Conservation (phyloP, 1,140 invertebrate species). For the Saccostrea echinata region DNA sequence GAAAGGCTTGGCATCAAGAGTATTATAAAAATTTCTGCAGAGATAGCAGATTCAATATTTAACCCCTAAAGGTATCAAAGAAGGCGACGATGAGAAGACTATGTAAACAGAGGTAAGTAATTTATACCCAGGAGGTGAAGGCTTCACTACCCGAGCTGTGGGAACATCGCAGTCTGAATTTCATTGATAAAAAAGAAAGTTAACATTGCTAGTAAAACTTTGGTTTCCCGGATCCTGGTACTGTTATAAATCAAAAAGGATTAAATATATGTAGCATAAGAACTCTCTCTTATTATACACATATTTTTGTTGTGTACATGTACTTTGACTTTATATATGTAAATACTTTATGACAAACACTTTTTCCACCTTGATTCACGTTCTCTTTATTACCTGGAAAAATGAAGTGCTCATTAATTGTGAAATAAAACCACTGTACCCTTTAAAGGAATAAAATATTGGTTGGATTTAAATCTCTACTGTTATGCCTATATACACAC, state of each 20-base stretch:
- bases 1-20: conserved; percentile 24
- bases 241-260: background rate
- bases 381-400: background rate
- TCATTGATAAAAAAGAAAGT: conserved; percentile 36
- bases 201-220: conserved; percentile 22
- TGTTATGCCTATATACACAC: background rate
- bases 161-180: background rate
- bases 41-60: conserved; percentile 32
- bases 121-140: background rate
- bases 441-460: background rate
- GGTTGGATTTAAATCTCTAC: background rate
- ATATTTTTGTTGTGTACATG: background rate
- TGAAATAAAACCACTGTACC: background rate
- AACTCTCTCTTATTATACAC: background rate
- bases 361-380: background rate
- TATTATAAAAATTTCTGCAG: conserved; percentile 28
- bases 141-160: background rate
- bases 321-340: too few relatives aligned
- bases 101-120: conserved; percentile 16
- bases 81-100: background rate
- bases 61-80: conserved; percentile 17
- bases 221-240: background rate
- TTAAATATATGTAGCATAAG: conserved; percentile 1
- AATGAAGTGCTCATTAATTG: background rate
- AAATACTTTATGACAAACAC: background rate